phyloP scores from a whole-genome alignment of 2,113 vertebrate genomes.

The Alexandromys fortis region DNA sequence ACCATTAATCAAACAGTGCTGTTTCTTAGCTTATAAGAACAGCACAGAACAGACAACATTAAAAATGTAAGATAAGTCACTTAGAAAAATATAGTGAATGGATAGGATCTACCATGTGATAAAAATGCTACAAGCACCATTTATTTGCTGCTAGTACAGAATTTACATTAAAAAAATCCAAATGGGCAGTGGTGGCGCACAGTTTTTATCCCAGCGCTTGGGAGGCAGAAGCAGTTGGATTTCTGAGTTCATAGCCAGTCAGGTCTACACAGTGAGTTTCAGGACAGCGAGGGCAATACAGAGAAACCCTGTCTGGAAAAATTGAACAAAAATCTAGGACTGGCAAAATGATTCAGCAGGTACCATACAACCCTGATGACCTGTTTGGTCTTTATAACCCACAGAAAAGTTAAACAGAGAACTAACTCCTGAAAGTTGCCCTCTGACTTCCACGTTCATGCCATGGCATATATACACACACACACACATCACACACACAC shows the following conservation, averaged over 20 bases:
- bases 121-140: background rate
- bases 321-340: background rate
- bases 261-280: background rate
- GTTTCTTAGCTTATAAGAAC: background rate
- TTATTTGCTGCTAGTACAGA: background rate
- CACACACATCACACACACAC: background rate
- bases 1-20: background rate
- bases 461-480: background rate
- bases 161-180: background rate
- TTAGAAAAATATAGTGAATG: background rate
- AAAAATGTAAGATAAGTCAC: background rate
- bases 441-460: background rate
- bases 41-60: background rate
- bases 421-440: background rate
- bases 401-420: background rate
- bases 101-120: background rate
- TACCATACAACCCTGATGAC: background rate
- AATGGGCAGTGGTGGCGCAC: background rate
- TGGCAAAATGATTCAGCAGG: background rate
- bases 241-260: background rate
- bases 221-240: background rate
- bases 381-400: background rate
- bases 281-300: background rate
- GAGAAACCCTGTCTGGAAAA: background rate
- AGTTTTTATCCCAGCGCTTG: background rate